A percentile compares a stretch with the other conserved stretches of the same genome.
Evolutionary conservation across 2,797 vertebrate species (phyloP).

Genomic region (Serranus cabrilla): DNA sequence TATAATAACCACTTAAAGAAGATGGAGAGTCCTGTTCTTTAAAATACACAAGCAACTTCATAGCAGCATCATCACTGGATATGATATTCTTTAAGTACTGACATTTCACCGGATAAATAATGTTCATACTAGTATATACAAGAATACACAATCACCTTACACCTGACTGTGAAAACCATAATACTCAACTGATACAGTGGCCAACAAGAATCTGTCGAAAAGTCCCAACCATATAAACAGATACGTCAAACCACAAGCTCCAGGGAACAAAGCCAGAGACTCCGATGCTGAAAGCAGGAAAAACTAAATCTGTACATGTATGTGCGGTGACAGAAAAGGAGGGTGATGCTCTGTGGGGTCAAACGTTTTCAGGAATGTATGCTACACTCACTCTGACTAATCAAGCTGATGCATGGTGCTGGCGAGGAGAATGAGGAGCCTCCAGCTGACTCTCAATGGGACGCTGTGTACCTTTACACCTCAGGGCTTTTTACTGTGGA

Average conservation of each 20-base stretch:
- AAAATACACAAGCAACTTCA: conserved; percentile 43
- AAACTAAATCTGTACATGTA: conserved; percentile 30
- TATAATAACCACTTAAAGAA: conserved; percentile 29
- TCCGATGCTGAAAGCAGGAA: conserved; percentile 40
- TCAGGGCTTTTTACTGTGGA: conserved; percentile 34
- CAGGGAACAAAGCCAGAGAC: conserved; percentile 35
- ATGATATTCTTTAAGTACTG: conserved; percentile 26
- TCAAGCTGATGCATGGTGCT: conserved; percentile 26
- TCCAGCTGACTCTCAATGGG: conserved; percentile 54
- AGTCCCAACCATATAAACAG: conserved; percentile 46
- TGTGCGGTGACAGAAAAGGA: conserved; percentile 51
- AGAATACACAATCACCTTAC: conserved; percentile 54
- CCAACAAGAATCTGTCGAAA: conserved; percentile 27
- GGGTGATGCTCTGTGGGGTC: conserved; percentile 21
- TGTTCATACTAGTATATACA: conserved; percentile 69
- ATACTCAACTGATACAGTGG: conserved; percentile 63
- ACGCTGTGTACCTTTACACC: conserved; percentile 45
- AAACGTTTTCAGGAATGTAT: conserved; percentile 69
- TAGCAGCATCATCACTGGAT: conserved; percentile 51
- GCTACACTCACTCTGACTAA: conserved; percentile 56
- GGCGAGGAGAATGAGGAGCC: conserved; percentile 40
- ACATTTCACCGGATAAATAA: conserved; percentile 41
- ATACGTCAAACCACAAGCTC: conserved; percentile 51
- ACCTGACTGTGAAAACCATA: conserved; percentile 53
- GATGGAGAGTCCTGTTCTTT: conserved; percentile 15